These are phyloP conservation scores for Cecropterus lyciades DNA, from an alignment of 1,140 invertebrate species.

Conservation along the genomic window DNA sequence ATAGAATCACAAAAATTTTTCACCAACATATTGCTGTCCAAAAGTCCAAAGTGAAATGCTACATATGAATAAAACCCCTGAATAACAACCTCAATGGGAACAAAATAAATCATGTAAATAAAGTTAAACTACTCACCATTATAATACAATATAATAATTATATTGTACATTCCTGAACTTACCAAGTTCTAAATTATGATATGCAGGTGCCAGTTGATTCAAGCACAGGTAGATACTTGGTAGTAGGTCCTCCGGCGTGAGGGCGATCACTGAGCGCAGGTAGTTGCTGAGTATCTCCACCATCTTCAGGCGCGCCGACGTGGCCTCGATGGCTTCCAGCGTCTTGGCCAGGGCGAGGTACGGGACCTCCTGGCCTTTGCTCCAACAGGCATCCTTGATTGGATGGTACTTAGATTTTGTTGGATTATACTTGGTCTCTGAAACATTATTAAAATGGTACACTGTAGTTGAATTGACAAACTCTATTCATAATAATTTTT, in stretches of 20 bases:
- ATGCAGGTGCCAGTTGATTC: conserved; percentile 97
- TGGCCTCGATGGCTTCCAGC: conserved; percentile 95
- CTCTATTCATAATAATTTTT: too few relatives aligned
- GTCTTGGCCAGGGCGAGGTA: conserved; percentile 97
- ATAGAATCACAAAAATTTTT: too few relatives aligned
- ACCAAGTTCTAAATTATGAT: conserved; percentile 89
- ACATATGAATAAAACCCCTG: too few relatives aligned
- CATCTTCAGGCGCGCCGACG: conserved; percentile 95
- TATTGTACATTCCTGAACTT: too few relatives aligned
- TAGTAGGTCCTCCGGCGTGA: conserved; percentile 95
- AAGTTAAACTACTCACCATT: too few relatives aligned
- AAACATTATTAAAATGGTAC: conserved; percentile 23
- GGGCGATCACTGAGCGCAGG: conserved; percentile 95
- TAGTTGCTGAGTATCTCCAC: conserved; percentile 97
- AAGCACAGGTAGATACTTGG: conserved; percentile 97
- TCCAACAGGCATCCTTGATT: conserved; percentile 95
- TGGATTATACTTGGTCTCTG: conserved; percentile 90
- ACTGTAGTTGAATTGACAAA: too few relatives aligned
- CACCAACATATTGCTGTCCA: too few relatives aligned
- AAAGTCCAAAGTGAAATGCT: too few relatives aligned
- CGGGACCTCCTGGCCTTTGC: conserved; percentile 91
- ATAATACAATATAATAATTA: too few relatives aligned
- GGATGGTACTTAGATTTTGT: conserved; percentile 93
- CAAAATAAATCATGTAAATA: too few relatives aligned
- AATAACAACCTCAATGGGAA: too few relatives aligned